Evolutionary conservation across 2,113 vertebrate genomes (phyloP).

Genomic region (Colossoma macropomum): DNA sequence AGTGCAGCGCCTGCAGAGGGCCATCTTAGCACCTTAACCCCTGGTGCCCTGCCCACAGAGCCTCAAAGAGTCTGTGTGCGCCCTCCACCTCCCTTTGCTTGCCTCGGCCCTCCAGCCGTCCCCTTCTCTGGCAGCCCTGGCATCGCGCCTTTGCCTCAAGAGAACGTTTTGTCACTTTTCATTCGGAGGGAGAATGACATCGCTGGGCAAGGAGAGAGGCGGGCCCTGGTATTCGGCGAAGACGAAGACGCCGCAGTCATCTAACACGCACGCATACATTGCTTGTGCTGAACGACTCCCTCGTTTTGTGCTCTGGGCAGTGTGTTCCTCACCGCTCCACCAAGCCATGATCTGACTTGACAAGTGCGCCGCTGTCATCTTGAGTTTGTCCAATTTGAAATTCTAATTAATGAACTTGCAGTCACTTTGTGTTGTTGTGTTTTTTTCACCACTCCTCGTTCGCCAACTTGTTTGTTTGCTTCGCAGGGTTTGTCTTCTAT

Average conservation of each 20-base stretch:
- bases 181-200: conserved; percentile 71
- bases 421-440: conserved; percentile 66
- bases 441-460: not conserved
- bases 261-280: conserved; percentile 13
- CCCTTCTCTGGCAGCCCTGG: conserved; percentile 45
- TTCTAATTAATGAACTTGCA: conserved; percentile 81
- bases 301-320: conserved; percentile 70
- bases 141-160: conserved; percentile 63
- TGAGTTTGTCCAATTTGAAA: conserved; percentile 81
- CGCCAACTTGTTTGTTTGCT: conserved; percentile 41
- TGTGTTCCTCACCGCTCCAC: conserved; percentile 52
- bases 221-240: conserved; percentile 65
- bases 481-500: conserved; percentile 66
- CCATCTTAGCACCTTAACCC: conserved; percentile 26
- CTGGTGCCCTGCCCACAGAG: not conserved
- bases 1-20: not conserved
- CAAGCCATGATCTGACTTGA: conserved; percentile 79
- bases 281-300: conserved; percentile 44
- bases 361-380: conserved; percentile 79
- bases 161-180: conserved; percentile 77
- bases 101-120: conserved; percentile 6
- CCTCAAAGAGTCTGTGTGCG: conserved; percentile 15
- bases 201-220: conserved; percentile 57
- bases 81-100: conserved; percentile 21
- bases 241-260: conserved; percentile 66